A percentile compares a stretch with the other conserved stretches of the same genome.
Evolutionary conservation across 2,797 vertebrate species (phyloP).

Genomic region (Falco peregrinus): DNA sequence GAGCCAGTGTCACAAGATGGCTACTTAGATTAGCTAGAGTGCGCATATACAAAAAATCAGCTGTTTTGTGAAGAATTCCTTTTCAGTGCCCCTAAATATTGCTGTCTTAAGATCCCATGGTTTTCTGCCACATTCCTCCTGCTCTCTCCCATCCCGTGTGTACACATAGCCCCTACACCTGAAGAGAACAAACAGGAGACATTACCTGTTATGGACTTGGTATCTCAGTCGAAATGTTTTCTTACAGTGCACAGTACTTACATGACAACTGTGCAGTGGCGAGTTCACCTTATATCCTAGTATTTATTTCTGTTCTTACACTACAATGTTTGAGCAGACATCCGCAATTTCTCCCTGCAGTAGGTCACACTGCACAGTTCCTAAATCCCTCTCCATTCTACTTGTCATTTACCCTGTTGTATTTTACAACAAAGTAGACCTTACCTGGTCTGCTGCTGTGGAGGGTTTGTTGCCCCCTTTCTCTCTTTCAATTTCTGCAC

Average conservation of each 20-base stretch:
- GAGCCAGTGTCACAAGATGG: neutral
- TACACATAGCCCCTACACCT: neutral
- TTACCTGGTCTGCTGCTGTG: constrained; percentile 55
- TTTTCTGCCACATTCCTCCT: neutral
- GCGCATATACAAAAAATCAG: neutral
- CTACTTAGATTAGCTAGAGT: neutral
- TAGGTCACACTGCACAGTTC: neutral
- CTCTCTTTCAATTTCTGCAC: constrained; percentile 28
- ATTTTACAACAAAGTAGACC: neutral
- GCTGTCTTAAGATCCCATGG: neutral
- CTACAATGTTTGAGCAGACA: neutral
- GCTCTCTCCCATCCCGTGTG: too few relatives aligned
- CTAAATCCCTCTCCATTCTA: neutral
- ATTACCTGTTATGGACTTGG: neutral
- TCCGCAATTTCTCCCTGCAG: neutral
- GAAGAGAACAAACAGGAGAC: neutral
- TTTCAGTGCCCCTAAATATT: neutral
- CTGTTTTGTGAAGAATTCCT: neutral
- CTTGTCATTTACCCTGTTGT: neutral
- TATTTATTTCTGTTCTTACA: neutral
- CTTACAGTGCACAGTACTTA: neutral
- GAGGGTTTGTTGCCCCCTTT: constrained; percentile 49
- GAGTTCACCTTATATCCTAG: neutral
- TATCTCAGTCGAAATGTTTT: neutral
- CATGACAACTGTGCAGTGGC: neutral